Evolutionary conservation across 2,797 vertebrate species (phyloP).

Genomic region (Netta rufina): DNA sequence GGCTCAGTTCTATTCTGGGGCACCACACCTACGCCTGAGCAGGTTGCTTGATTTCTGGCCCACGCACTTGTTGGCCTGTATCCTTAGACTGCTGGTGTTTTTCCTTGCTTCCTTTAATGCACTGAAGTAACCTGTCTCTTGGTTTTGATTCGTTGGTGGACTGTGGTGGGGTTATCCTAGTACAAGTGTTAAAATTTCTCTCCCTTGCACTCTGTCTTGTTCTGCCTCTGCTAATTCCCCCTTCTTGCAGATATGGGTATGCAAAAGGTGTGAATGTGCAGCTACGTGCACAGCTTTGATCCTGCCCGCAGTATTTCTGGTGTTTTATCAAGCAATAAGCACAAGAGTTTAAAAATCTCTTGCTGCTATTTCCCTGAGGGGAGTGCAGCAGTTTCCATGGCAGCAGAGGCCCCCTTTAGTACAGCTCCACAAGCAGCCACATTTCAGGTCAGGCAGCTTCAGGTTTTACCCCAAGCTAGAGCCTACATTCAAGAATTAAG

Average conservation of each 20-base stretch:
- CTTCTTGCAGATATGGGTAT: not conserved
- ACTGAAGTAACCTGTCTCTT: not conserved
- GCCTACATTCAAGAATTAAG: not conserved
- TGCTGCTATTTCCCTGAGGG: not conserved
- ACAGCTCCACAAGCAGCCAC: not conserved
- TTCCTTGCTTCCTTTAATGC: not conserved
- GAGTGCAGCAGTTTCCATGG: not conserved
- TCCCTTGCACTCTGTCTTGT: not conserved
- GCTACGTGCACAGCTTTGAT: not conserved
- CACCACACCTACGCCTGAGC: accelerated
- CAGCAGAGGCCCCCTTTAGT: not conserved
- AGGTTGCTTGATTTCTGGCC: not conserved
- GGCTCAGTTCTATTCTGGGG: not conserved
- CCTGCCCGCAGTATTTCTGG: not conserved
- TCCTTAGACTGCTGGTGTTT: not conserved
- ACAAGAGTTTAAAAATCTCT: not conserved
- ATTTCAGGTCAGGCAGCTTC: not conserved
- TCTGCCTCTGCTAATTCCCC: not conserved
- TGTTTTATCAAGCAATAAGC: not conserved
- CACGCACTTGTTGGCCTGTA: not conserved
- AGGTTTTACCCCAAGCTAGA: not conserved
- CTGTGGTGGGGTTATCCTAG: not conserved
- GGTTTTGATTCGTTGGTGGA: not conserved
- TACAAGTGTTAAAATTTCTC: not conserved
- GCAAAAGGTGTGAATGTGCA: accelerated